Percentiles rank a stretch among this genome's conserved stretches.
Evolutionary conservation across 2,888 invertebrate species (phyloP).

Genomic region (Amphipyra tragopoginis): DNA sequence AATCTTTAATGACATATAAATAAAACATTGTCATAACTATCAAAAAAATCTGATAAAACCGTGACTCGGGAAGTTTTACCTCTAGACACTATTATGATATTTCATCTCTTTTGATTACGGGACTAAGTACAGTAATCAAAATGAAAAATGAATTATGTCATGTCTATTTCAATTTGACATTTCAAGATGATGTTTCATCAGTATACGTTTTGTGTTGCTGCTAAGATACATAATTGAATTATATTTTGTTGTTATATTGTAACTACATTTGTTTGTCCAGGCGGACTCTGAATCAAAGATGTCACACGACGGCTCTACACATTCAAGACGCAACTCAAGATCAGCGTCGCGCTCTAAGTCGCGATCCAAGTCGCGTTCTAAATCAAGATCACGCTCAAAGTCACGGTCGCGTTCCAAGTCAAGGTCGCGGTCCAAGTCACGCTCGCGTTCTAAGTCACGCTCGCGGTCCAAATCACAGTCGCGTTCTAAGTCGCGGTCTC

Average conservation of each 20-base stretch:
- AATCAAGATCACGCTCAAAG: conserved; percentile 37
- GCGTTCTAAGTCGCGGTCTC: conserved; percentile 50
- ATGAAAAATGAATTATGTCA: too few species aligned
- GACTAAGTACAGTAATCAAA: too few species aligned
- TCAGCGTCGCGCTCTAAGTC: conserved; percentile 64
- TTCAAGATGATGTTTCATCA: too few species aligned
- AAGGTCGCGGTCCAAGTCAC: conserved; percentile 35
- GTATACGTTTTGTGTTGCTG: too few species aligned
- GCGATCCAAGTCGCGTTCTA: conserved; percentile 22
- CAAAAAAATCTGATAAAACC: too few species aligned
- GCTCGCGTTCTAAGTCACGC: conserved; percentile 19
- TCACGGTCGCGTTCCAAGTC: conserved; percentile 37
- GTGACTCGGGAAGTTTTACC: too few species aligned
- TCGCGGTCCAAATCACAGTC: conserved; percentile 31
- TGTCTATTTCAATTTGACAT: too few species aligned
- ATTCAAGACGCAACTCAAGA: conserved; percentile 65
- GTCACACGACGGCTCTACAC: conserved; percentile 76
- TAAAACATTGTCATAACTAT: too few species aligned
- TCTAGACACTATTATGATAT: too few species aligned
- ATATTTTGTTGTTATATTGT: too few species aligned
- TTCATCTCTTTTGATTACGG: too few species aligned
- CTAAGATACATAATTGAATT: not conserved
- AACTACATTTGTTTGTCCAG: conserved; percentile 53
- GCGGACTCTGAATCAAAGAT: conserved; percentile 77
- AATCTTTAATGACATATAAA: too few species aligned